A percentile compares a stretch with the other conserved stretches of the same genome.
Evolutionary conservation across 2,113 vertebrate species (phyloP).

Genomic region (Catagonus wagneri): DNA sequence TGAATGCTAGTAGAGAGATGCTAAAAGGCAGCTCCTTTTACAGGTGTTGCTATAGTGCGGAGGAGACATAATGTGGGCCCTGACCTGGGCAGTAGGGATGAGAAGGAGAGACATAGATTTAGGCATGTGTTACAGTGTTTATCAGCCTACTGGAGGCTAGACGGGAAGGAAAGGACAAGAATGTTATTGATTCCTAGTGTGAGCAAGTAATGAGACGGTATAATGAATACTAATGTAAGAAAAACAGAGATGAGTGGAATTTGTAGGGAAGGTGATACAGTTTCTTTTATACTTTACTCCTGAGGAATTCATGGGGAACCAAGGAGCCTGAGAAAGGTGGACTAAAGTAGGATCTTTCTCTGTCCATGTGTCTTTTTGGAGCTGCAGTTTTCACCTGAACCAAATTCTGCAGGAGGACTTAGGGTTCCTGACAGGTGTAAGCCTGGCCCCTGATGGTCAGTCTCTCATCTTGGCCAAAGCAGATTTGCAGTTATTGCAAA

Average conservation of each 20-base stretch:
- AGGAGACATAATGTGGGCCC: neutral
- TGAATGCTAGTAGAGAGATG: neutral
- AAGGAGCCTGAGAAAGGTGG: neutral
- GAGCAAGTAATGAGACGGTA: neutral
- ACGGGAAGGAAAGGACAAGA: neutral
- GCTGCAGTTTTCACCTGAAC: constrained; percentile 50
- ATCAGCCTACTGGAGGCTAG: neutral
- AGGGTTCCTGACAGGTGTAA: constrained; percentile 66
- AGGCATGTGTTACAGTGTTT: neutral
- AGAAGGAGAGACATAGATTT: neutral
- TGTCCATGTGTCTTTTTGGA: neutral
- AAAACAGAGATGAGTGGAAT: neutral
- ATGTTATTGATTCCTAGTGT: neutral
- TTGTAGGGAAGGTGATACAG: neutral
- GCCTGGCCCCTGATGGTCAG: constrained; percentile 41
- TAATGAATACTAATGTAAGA: neutral
- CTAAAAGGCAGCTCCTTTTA: neutral
- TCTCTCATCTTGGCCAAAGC: constrained; percentile 68
- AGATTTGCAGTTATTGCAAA: neutral
- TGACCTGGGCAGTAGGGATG: neutral
- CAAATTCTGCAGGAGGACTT: constrained; percentile 43
- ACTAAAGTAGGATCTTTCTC: neutral
- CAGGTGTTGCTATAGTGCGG: neutral
- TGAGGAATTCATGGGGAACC: neutral
- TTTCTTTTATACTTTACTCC: neutral